Evolutionary conservation across 1,140 invertebrate species (phyloP), one percentile per base, ranked within the genome.

Genomic region (Bradysia coprophila): DNA sequence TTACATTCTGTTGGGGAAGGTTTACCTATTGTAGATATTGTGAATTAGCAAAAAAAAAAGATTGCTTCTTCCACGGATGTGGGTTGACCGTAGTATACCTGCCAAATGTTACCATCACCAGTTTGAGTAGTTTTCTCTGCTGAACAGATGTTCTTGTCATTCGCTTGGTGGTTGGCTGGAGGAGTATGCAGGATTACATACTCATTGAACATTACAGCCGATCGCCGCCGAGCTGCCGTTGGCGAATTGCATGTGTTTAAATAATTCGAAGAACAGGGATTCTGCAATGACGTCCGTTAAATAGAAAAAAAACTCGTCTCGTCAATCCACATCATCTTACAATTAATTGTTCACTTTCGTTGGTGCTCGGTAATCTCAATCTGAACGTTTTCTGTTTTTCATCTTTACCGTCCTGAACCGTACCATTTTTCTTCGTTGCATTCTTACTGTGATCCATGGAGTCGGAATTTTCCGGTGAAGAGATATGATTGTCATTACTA

Each of bases 121-220:
- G 83, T 83, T 64, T 90, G 85, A 0, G 83, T 87, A 72, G 83
- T 88, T 59, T 88, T 88, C 53, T 90, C 84, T 37, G 77, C 82
- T 18, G 80, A 85, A 58, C 81, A 85, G 15, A 86, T 69, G 51
- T 71, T 66, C 49, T 73, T 70, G 38, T 67, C 52, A 40, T 24
- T 39, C 24, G 47, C 43, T 32, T 47, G 48, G 10, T 52, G 52
- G 2, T 57, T 63, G 2, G 64, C 51, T 37, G 61, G 64, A n/a
- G 67, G 59, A 20, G 59, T 78, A 52, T 86, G 81, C 21, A 83
- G 65, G 21, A 86, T 61, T 22, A 86, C 76, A 9, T 84, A 79
- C 51, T 87, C 81, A 51, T 78, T 86, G 62, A 88, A 89, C 81
- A 87, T 86, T 21, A 89, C 83, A 44, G 80, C 84, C 22, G 82